Evolutionary conservation across 1,140 invertebrate species (phyloP), one percentile per base, ranked within the genome.

Genomic region (Charaxes varanes): DNA sequence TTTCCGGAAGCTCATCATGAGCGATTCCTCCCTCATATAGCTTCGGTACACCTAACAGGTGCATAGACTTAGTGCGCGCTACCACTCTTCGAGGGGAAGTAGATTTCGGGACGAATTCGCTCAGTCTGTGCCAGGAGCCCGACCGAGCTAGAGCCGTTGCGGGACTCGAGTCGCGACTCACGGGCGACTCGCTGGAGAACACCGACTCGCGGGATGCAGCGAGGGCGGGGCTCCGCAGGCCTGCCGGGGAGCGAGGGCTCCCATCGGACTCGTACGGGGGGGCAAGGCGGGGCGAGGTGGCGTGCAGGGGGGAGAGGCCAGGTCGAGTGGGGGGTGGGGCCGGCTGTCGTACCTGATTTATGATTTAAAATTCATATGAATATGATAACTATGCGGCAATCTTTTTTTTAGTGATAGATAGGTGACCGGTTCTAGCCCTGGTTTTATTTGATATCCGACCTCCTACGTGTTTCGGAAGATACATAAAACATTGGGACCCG

Each of bases 1-100:
- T 95, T 16, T 90, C 88, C 5, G 87, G 84, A 4, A 94, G 74
- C 42, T 90, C 88, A n/a, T 91, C 88, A 34, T 90, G 90, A 4
- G 88, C 86, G 37, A 93, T 88, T 12, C 91, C 90, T 3, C 92
- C 92, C 68, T 95, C 93, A 67, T 87, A 95, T 45, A 94, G 89
- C 46, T 89, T 93, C 0, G 92, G 90, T 10, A 91, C 84, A 5
- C 88, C 87, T 45, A 93, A 70, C 2, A 90, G 85, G 43, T 92
- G 90, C 53, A 90, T 90, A 0, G 92, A 93, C 49, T 91, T 93
- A 1, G 90, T 87, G 52, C 91, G 90, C 1, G 87, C 77, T 8
- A 89, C 84, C 4, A 86, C 80, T 21, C 69, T 78, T 6, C 72
- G 66, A 32, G 77, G 69, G 35, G 74, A 84, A 6, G 66, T 58